Evolutionary conservation across 2,888 invertebrate species (phyloP).

Genomic region (Axea sp.): DNA sequence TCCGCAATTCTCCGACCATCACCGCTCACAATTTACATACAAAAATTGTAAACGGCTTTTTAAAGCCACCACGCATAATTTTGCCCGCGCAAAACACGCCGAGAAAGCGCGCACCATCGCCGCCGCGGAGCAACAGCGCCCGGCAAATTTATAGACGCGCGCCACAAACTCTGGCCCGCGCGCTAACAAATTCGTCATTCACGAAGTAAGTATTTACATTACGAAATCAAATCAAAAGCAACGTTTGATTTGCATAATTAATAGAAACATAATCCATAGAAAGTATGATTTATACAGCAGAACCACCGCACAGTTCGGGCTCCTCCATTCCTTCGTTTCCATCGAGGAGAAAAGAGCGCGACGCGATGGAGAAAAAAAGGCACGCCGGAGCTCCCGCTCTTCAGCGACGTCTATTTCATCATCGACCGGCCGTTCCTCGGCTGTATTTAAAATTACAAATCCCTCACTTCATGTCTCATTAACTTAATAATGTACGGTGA

Average conservation of each 20-base stretch:
- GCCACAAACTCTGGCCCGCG: too few species aligned
- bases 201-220: too few species aligned
- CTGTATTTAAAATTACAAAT: conserved; percentile 25
- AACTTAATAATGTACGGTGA: conserved; percentile 16
- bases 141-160: too few species aligned
- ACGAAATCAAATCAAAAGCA: too few species aligned
- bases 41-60: too few species aligned
- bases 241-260: conserved; percentile 31
- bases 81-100: too few species aligned
- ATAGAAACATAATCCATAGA: conserved; percentile 28
- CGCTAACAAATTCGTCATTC: too few species aligned
- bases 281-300: conserved; percentile 32
- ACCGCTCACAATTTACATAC: too few species aligned
- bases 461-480: conserved; percentile 43
- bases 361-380: conserved; percentile 10
- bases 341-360: neutral
- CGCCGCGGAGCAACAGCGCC: too few species aligned
- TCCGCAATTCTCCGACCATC: too few species aligned
- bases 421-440: conserved; percentile 12
- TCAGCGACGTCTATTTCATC: conserved; percentile 14
- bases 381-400: neutral
- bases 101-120: too few species aligned
- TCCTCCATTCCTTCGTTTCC: conserved; percentile 7
- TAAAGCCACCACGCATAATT: too few species aligned
- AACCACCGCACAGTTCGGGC: conserved; percentile 10